A percentile compares a stretch with the other conserved stretches of the same genome.
These are phyloP conservation scores for Ibidorhyncha struthersii DNA, from an alignment of 2,113 vertebrate genomes.

Conservation along the genomic window DNA sequence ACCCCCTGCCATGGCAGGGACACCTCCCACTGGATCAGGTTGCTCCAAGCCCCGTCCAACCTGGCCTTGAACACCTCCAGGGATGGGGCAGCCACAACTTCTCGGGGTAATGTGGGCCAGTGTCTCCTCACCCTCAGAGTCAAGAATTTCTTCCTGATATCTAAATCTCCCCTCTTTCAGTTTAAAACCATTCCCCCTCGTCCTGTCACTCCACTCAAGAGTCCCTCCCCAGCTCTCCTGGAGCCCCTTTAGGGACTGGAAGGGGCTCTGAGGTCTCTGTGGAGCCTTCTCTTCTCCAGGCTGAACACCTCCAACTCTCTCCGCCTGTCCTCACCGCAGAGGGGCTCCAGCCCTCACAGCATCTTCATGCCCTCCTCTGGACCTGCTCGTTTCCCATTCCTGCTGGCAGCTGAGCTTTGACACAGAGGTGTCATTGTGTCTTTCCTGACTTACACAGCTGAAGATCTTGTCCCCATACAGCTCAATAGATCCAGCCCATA, in stretches of 20 bases:
- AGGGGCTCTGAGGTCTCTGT: background rate
- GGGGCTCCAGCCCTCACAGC: background rate
- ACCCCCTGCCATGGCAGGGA: background rate
- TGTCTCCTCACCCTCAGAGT: background rate
- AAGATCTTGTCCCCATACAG: accelerated
- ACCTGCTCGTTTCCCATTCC: background rate
- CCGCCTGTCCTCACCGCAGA: background rate
- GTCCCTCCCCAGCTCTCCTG: background rate
- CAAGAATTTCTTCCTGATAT: background rate
- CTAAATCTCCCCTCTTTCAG: background rate
- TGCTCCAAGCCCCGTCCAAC: background rate
- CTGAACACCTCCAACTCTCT: background rate
- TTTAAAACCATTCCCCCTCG: background rate
- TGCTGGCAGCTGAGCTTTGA: background rate
- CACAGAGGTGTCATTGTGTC: no score
- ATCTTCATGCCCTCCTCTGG: background rate
- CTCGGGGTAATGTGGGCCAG: background rate
- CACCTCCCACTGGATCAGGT: background rate
- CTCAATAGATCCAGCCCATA: background rate
- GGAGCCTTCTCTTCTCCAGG: background rate
- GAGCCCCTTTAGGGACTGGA: background rate
- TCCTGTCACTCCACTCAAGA: background rate
- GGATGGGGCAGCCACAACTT: background rate
- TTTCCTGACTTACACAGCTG: background rate
- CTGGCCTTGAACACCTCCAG: background rate